Conservation (phyloP, 1,140 invertebrate genomes). For the Marisa cornuarietis region DNA sequence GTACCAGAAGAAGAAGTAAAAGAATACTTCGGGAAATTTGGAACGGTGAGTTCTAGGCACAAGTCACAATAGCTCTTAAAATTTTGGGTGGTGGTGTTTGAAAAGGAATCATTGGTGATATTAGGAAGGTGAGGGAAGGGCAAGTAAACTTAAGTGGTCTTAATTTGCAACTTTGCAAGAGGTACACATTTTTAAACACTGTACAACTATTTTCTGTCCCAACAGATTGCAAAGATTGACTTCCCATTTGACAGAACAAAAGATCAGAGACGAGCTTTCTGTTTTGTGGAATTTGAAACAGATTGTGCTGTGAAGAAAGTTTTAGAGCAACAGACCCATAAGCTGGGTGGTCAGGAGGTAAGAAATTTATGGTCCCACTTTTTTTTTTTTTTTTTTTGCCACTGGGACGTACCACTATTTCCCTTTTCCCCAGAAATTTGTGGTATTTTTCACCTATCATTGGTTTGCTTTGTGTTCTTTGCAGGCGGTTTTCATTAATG, state of each 20-base stretch:
- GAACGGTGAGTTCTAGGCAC: constrained; percentile 46
- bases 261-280: constrained; percentile 94
- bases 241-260: constrained; percentile 97
- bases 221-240: constrained; percentile 90
- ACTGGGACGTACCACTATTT: background rate
- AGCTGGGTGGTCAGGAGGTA: constrained; percentile 82
- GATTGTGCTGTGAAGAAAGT: constrained; percentile 92
- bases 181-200: too few relatives aligned
- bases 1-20: constrained; percentile 54
- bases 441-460: too few relatives aligned
- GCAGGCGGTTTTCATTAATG: constrained; percentile 18
- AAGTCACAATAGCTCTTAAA: background rate
- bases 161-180: too few relatives aligned
- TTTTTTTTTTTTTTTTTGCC: constrained; percentile 5
- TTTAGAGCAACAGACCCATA: constrained; percentile 89
- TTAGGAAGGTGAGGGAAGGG: too few relatives aligned
- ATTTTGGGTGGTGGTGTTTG: too few relatives aligned
- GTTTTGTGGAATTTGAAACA: constrained; percentile 92
- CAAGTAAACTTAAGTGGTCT: too few relatives aligned
- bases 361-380: constrained; percentile 8
- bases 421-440: too few relatives aligned
- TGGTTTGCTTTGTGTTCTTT: constrained; percentile 18
- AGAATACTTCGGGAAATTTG: constrained; percentile 58
- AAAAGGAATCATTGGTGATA: too few relatives aligned
- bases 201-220: constrained; percentile 31